Base-by-base conservation (phyloP, 2,888 invertebrate species). In the Pinctada fucata region DNA sequence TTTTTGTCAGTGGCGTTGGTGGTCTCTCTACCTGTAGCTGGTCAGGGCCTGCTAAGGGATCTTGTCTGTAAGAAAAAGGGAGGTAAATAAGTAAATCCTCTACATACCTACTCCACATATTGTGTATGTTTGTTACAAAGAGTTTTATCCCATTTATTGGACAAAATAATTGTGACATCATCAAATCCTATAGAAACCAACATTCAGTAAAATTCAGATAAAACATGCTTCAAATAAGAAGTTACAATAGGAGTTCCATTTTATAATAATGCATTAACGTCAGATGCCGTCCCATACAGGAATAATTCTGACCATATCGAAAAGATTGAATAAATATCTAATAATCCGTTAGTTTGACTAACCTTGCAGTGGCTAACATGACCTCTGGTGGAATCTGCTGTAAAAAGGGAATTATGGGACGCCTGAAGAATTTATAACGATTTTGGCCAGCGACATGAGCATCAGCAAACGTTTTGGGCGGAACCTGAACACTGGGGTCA, bases 341-440 rank as follows among this genome's bases (percentile, higher is more conserved):
- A 31, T 31, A 31, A 31, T 31, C 31, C 31, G 31, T 31, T 31
- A 31, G 31, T 31, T 31, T 31, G 31, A 31, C 83, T 78, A 84
- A 90, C 89, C 90, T 88, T 48, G 90, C 87, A 72, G 89, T 90
- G 16, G 92, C 91, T 16, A 92, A 84, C 50, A 92, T 79, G 31
- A 92, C 91, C 65, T 92, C 92, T 71, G 92, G 91, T 16, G 92
- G 91, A 45, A 92, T 89, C 83, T 91, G 91, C 80, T 91, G 91
- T 50, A 91, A 82, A 84, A 91, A 92, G 64, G 91, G 91, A 77
- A 91, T 91, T 77, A 92, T 90, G 5, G 92, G 92, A 80, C 92
- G 86, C 80, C 88, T 88, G 83, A 90, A 91, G 83, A 87, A 92
- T 73, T 90, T 91, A 81, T 87, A 91, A 77, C 92, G 83, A 75